A percentile compares a stretch with the other conserved stretches of the same genome.
Conservation (phyloP, 2,113 vertebrate genomes). For the Cyprinodon brontotheroides region DNA sequence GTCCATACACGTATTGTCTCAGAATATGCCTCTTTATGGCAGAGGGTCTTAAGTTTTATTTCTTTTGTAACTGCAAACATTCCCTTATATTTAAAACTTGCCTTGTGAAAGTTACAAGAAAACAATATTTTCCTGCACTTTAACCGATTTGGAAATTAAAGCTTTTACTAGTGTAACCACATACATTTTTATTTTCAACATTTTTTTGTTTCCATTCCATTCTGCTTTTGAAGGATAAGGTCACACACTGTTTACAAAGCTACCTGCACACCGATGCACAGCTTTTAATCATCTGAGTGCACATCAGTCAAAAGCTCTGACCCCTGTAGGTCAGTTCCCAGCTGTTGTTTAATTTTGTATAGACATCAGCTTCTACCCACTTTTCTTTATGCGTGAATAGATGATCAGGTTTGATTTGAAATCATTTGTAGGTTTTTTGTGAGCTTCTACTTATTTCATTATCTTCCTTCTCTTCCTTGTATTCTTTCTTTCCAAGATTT, state of each 20-base stretch:
- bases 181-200: slow-evolving; percentile 22
- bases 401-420: slow-evolving; percentile 14
- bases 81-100: slow-evolving; percentile 37
- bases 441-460: background rate
- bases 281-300: slow-evolving; percentile 29
- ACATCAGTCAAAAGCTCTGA: slow-evolving; percentile 36
- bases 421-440: slow-evolving; percentile 14
- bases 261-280: slow-evolving; percentile 19
- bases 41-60: slow-evolving; percentile 41
- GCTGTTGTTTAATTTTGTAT: slow-evolving; percentile 17
- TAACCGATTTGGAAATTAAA: slow-evolving; percentile 38
- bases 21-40: slow-evolving; percentile 37
- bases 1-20: slow-evolving; percentile 21
- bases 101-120: slow-evolving; percentile 20
- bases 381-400: slow-evolving; percentile 7
- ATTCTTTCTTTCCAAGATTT: background rate
- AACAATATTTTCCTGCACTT: slow-evolving; percentile 23
- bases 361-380: background rate
- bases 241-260: background rate
- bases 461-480: background rate
- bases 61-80: slow-evolving; percentile 30
- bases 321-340: slow-evolving; percentile 37
- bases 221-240: slow-evolving; percentile 37
- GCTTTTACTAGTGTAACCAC: slow-evolving; percentile 25
- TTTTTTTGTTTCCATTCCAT: slow-evolving; percentile 32